Conservation (phyloP, 2,888 invertebrate species). For the Pollenia labialis region DNA sequence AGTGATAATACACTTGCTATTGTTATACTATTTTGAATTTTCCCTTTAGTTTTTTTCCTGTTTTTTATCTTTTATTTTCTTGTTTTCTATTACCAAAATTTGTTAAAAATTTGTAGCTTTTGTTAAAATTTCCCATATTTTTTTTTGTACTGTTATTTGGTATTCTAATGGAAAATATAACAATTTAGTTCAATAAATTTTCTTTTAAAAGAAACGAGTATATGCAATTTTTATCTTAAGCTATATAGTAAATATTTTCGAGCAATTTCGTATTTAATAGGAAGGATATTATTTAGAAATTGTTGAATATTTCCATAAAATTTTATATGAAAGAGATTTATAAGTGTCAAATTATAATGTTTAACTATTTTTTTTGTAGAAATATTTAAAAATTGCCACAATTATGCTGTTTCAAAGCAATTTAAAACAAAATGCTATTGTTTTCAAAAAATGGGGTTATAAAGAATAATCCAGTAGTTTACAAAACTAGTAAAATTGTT, state of each 20-base stretch:
- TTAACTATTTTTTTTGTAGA: neutral
- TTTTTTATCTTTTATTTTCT: conserved; percentile 1
- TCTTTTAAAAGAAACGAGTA: conserved; percentile 53
- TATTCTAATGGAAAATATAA: conserved; percentile 24
- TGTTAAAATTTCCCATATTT: conserved; percentile 47
- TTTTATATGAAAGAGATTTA: neutral
- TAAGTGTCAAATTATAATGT: neutral
- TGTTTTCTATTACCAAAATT: conserved; percentile 50
- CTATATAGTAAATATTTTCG: conserved; percentile 14
- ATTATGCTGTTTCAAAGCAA: too few relatives aligned
- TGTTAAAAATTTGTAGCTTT: conserved; percentile 70
- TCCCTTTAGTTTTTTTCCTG: neutral
- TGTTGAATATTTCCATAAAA: conserved; percentile 27
- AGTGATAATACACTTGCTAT: conserved; percentile 42
- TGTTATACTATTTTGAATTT: conserved; percentile 35
- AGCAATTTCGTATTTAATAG: neutral
- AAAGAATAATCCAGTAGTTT: too few relatives aligned
- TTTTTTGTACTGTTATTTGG: conserved; percentile 21
- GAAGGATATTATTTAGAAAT: conserved; percentile 62
- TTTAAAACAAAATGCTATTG: too few relatives aligned
- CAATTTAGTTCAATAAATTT: conserved; percentile 67
- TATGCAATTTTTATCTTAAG: conserved; percentile 46
- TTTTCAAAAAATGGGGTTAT: too few relatives aligned
- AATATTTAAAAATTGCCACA: neutral
- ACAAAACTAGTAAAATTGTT: too few relatives aligned